Evolutionary conservation across 2,888 invertebrate species (phyloP), one percentile per base, ranked within the genome.

Genomic region (Hololepta plana): DNA sequence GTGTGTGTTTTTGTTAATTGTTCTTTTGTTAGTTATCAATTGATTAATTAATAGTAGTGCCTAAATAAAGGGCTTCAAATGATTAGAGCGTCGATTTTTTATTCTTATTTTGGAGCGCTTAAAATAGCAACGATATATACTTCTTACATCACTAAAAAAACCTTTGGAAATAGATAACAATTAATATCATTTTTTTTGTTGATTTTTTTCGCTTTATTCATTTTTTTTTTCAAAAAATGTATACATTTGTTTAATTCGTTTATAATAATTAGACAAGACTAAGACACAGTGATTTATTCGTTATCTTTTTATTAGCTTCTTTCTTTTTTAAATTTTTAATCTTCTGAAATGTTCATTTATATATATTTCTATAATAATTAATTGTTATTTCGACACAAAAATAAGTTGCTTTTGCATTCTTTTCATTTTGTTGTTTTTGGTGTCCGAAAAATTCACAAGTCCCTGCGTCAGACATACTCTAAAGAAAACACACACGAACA

Each of bases 161-260:
- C 53, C 53, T 55, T 55, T 55, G 53, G 55, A 54, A 53, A 53
- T 49, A 53, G 51, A 51, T 55, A 55, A 54, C 53, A 55, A 51
- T 43, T 47, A 49, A 46, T 50, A 51, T 45, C 48, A 47, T 37
- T 48, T 49, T 45, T n/a, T n/a, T n/a, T n/a, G n/a, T n/a, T n/a
- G n/a, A n/a, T n/a, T n/a, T n/a, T n/a, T n/a, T n/a, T n/a, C n/a
- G n/a, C n/a, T n/a, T n/a, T n/a, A n/a, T n/a, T n/a, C n/a, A n/a
- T n/a, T n/a, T n/a, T n/a, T n/a, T n/a, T n/a, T n/a, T n/a, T n/a
- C n/a, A n/a, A 51, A 52, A 52, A 53, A 53, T 53, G 51, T 53
- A 53, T 53, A 53, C 51, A 47, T 46, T 43, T 46, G 42, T 36
- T 48, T 53, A 53, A 55, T 53, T 55, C 53, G 53, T 53, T 53